A percentile compares a stretch with the other conserved stretches of the same genome.
These are phyloP conservation scores for Coenobita brevimanus DNA, from an alignment of 1,140 invertebrate genomes.

Conservation along the genomic window DNA sequence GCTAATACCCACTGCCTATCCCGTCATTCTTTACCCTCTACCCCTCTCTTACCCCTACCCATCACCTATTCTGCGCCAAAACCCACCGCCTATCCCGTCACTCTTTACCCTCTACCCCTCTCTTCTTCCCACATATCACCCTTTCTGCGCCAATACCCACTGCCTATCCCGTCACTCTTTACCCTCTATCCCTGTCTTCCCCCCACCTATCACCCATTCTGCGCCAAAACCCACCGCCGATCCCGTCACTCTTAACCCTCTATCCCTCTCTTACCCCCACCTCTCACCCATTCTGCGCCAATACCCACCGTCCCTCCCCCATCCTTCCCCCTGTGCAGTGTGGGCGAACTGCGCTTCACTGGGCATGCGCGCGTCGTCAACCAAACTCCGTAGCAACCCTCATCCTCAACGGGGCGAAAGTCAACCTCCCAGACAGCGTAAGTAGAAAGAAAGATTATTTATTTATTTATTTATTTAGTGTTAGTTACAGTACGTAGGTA, in stretches of 20 bases:
- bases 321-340: slow-evolving; percentile 16
- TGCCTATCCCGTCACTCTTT: not conserved
- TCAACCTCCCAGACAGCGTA: slow-evolving; percentile 44
- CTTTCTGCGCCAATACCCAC: not conserved
- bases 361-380: slow-evolving; percentile 43
- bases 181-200: not conserved
- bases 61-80: not conserved
- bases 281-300: not conserved
- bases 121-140: not conserved
- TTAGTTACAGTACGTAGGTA: too few relatives aligned
- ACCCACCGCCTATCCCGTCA: not conserved
- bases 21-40: not conserved
- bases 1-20: too few relatives aligned
- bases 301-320: not conserved
- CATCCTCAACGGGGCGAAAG: slow-evolving; percentile 39
- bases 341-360: slow-evolving; percentile 43
- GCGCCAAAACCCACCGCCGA: too few relatives aligned
- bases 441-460: too few relatives aligned
- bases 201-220: not conserved
- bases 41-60: not conserved
- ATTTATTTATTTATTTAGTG: too few relatives aligned
- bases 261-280: not conserved
- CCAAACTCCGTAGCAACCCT: slow-evolving; percentile 43
- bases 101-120: not conserved
- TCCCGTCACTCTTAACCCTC: not conserved